Percentiles rank a stretch among this genome's conserved stretches.
Conservation (phyloP, 2,888 invertebrate species). For the Petrolisthes cinctipes region DNA sequence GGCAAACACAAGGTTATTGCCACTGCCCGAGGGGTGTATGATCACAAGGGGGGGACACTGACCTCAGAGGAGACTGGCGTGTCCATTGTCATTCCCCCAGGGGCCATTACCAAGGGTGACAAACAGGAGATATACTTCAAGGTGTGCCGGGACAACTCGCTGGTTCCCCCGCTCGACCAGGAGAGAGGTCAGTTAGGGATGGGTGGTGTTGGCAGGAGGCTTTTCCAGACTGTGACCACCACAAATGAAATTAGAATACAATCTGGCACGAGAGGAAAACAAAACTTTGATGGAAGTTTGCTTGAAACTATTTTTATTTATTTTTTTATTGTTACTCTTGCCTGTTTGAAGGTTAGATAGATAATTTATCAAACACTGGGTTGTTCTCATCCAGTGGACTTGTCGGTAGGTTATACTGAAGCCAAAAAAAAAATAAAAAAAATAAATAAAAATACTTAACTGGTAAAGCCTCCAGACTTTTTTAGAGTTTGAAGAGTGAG, state of each 20-base stretch:
- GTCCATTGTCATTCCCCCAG: slow-evolving; percentile 87
- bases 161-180: slow-evolving; percentile 85
- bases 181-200: slow-evolving; percentile 80
- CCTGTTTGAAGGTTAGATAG: slow-evolving; percentile 1
- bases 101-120: slow-evolving; percentile 85
- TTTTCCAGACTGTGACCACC: slow-evolving; percentile 41
- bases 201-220: slow-evolving; percentile 45
- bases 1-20: slow-evolving; percentile 68
- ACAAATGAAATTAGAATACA: neutral
- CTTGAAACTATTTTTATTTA: slow-evolving; percentile 18
- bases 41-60: slow-evolving; percentile 84
- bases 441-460: neutral
- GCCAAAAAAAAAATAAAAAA: neutral
- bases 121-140: slow-evolving; percentile 94
- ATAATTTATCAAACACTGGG: slow-evolving; percentile 2
- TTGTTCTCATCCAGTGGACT: neutral
- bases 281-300: slow-evolving; percentile 5
- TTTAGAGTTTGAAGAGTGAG: slow-evolving; percentile 47
- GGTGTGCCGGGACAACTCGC: slow-evolving; percentile 78
- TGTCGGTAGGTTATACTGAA: no score
- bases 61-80: slow-evolving; percentile 92
- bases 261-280: neutral
- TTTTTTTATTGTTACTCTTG: neutral
- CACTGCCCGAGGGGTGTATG: slow-evolving; percentile 75
- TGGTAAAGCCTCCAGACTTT: slow-evolving; percentile 45